Evolutionary conservation across 1,140 invertebrate species (phyloP).

Genomic region (Anastrepha ludens): DNA sequence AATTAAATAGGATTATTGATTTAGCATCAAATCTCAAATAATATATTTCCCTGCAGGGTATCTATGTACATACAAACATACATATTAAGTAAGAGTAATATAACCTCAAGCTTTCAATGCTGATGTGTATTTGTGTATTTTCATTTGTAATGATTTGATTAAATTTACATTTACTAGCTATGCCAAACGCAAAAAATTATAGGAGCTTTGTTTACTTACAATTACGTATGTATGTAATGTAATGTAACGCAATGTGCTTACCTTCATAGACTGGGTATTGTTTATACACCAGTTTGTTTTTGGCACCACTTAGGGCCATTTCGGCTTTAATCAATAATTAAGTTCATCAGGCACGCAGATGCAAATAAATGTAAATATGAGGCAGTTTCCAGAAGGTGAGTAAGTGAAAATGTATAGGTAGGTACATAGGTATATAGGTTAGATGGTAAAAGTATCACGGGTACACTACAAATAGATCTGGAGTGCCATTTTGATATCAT

Average conservation of each 20-base stretch:
- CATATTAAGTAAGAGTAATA: conserved; percentile 15
- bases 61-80: background rate
- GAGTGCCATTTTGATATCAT: too few relatives aligned
- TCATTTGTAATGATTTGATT: conserved; percentile 43
- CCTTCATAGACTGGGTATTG: background rate
- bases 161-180: conserved; percentile 14
- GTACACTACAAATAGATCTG: too few relatives aligned
- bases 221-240: too few relatives aligned
- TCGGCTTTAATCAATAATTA: conserved; percentile 40
- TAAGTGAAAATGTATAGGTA: too few relatives aligned
- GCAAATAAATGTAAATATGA: too few relatives aligned
- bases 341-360: background rate
- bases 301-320: conserved; percentile 34
- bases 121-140: conserved; percentile 19
- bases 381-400: too few relatives aligned
- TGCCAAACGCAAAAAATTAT: background rate
- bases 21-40: background rate
- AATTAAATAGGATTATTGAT: background rate
- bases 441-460: too few relatives aligned
- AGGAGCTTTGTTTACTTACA: background rate
- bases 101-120: conserved; percentile 10
- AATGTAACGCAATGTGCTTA: background rate
- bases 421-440: too few relatives aligned
- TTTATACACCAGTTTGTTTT: background rate
- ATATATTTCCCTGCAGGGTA: background rate